Conservation (phyloP, 2,797 vertebrate species). For the Sebastes diploproa region DNA sequence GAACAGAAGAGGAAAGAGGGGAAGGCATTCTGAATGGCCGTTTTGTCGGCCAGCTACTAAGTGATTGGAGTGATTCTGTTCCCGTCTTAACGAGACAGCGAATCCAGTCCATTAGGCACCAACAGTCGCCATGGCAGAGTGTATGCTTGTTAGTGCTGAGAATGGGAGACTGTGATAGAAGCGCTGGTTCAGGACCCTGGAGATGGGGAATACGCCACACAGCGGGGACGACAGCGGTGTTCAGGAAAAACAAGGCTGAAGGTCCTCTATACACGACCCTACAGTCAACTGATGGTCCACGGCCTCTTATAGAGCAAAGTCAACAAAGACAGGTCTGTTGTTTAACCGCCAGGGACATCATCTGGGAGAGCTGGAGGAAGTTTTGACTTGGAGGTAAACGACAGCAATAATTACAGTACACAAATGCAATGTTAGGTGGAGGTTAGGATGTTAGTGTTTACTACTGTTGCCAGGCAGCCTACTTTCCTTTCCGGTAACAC, state of each 20-base stretch:
- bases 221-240: constrained; percentile 1
- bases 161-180: constrained; percentile 44
- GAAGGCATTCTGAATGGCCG: constrained; percentile 55
- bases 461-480: too few species aligned
- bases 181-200: constrained; percentile 47
- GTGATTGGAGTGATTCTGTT: constrained; percentile 63
- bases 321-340: constrained; percentile 32
- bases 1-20: constrained; percentile 2
- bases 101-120: constrained; percentile 68
- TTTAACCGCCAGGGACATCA: constrained; percentile 10
- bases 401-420: too few species aligned
- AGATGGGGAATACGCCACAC: constrained; percentile 34
- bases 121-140: constrained; percentile 33
- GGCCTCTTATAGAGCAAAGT: constrained; percentile 33
- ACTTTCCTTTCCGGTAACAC: too few species aligned
- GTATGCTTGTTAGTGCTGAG: constrained; percentile 55
- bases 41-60: constrained; percentile 65
- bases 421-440: too few species aligned
- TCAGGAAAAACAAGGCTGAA: constrained; percentile 25
- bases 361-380: not conserved
- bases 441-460: too few species aligned
- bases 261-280: constrained; percentile 10
- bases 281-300: not conserved
- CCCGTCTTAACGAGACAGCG: constrained; percentile 62
- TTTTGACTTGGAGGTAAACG: too few species aligned